Evolutionary conservation across 92 coral and sea anemone species (phyloP).

Genomic region (Scolanthus callimorphus): DNA sequence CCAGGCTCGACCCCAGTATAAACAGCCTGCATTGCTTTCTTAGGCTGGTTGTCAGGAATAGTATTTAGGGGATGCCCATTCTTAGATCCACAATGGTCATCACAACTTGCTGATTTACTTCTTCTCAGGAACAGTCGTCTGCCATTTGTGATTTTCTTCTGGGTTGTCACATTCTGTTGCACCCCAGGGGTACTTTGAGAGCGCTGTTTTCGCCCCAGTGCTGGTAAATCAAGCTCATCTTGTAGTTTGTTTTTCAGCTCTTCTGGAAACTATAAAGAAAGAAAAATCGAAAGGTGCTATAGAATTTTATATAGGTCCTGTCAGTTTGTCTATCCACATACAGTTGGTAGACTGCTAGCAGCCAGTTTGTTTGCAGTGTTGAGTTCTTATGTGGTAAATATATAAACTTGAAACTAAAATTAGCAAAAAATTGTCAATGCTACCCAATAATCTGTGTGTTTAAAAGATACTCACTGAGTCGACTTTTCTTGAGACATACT

Average conservation of each 20-base stretch:
- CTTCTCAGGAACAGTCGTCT: neutral
- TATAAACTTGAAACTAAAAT: neutral
- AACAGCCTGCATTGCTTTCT: too few species aligned
- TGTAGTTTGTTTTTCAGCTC: conserved; percentile 51
- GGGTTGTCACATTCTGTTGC: neutral
- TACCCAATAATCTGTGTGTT: too few species aligned
- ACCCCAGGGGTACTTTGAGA: neutral
- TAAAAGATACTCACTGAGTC: conserved; percentile 71
- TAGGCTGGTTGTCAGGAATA: too few species aligned
- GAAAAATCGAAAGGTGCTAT: too few species aligned
- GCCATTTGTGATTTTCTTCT: neutral
- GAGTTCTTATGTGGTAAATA: too few species aligned
- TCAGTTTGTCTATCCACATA: too few species aligned
- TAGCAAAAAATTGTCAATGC: neutral
- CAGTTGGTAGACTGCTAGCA: too few species aligned
- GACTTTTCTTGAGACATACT: conserved; percentile 51
- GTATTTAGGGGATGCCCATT: too few species aligned
- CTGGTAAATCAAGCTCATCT: conserved; percentile 39
- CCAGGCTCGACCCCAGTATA: too few species aligned
- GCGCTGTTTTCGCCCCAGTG: neutral
- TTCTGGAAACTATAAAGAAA: conserved; percentile 36
- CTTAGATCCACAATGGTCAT: too few species aligned
- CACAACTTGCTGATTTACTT: neutral
- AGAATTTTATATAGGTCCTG: too few species aligned
- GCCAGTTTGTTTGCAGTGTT: too few species aligned